Evolutionary conservation across 1,140 invertebrate species (phyloP).

Genomic region (Drosophila watanabei): DNA sequence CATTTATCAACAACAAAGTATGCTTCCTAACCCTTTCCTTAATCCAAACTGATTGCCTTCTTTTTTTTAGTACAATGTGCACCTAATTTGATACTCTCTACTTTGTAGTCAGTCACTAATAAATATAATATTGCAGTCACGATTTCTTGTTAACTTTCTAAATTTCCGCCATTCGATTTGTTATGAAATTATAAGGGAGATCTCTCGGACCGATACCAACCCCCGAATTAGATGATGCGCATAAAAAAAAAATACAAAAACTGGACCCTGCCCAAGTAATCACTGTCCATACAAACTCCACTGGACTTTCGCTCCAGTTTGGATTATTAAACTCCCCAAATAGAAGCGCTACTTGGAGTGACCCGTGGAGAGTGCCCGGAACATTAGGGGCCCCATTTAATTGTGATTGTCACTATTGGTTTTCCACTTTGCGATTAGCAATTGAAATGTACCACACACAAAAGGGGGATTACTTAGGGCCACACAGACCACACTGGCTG

Average conservation of each 20-base stretch:
- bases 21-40: not conserved
- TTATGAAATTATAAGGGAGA: constrained; percentile 18
- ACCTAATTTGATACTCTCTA: not conserved
- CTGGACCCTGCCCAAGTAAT: not conserved
- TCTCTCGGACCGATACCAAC: constrained; percentile 7
- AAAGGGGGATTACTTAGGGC: constrained; percentile 28
- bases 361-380: not conserved
- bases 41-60: not conserved
- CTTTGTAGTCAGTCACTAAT: not conserved
- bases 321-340: not conserved
- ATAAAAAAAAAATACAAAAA: not conserved
- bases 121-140: constrained; percentile 27
- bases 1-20: not conserved
- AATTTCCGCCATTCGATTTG: constrained; percentile 14
- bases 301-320: not conserved
- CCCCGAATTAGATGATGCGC: constrained; percentile 16
- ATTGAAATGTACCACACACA: constrained; percentile 47
- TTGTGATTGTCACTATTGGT: constrained; percentile 31
- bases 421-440: constrained; percentile 39
- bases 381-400: constrained; percentile 17
- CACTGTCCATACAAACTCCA: not conserved
- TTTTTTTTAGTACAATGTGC: not conserved
- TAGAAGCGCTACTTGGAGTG: not conserved
- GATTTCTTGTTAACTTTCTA: constrained; percentile 16
- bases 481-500: not conserved